Evolutionary conservation across 2,797 vertebrate species (phyloP).

Genomic region (Rhinichthys osculus): DNA sequence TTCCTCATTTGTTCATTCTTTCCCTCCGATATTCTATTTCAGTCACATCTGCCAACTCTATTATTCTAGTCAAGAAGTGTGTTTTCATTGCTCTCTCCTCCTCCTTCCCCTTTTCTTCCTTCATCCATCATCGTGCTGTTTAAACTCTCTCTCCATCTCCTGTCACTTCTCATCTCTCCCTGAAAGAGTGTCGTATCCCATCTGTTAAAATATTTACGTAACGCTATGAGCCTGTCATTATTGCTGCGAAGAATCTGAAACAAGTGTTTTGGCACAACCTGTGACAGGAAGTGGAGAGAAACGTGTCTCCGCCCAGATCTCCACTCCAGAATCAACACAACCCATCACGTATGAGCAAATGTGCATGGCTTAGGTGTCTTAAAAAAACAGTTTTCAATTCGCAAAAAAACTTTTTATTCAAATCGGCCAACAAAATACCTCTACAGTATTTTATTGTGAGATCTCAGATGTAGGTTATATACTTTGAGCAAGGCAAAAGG

Average conservation of each 20-base stretch:
- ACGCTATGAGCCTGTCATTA: slow-evolving; percentile 55
- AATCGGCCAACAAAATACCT: neutral
- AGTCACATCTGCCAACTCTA: slow-evolving; percentile 43
- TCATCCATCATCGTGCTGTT: slow-evolving; percentile 21
- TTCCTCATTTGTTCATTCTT: slow-evolving; percentile 40
- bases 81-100: slow-evolving; percentile 24
- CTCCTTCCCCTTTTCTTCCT: slow-evolving; percentile 2
- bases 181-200: slow-evolving; percentile 76
- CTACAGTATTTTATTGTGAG: neutral
- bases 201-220: slow-evolving; percentile 77
- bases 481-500: neutral
- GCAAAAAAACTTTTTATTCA: slow-evolving; percentile 1
- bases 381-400: slow-evolving; percentile 4
- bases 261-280: slow-evolving; percentile 46
- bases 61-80: slow-evolving; percentile 22
- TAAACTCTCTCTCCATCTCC: slow-evolving; percentile 32
- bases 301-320: slow-evolving; percentile 26
- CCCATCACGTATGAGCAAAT: neutral
- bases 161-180: slow-evolving; percentile 16
- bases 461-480: neutral
- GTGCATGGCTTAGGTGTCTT: slow-evolving; percentile 15
- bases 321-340: slow-evolving; percentile 39
- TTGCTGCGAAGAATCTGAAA: slow-evolving; percentile 34
- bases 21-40: slow-evolving; percentile 24
- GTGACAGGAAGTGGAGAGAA: slow-evolving; percentile 38